Conservation (phyloP, 2,113 vertebrate genomes). For the Aptenodytes patagonicus region DNA sequence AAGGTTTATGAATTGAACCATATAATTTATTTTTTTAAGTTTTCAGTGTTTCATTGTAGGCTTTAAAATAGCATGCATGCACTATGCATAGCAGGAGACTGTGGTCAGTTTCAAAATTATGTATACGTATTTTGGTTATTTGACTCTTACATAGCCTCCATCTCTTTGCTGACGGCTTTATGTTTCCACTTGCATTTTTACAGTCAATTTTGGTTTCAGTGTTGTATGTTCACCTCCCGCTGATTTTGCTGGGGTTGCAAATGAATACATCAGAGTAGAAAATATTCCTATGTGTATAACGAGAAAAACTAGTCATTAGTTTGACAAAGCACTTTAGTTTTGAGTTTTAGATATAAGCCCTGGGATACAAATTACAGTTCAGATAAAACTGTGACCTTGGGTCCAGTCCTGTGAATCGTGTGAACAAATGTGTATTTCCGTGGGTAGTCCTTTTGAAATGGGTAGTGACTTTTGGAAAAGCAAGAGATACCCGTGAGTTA, state of each 20-base stretch:
- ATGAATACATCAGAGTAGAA: not conserved
- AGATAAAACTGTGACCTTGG: not conserved
- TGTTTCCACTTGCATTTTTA: constrained; percentile 2
- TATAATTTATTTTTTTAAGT: not conserved
- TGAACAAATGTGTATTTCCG: not conserved
- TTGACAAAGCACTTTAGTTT: not conserved
- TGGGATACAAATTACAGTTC: not conserved
- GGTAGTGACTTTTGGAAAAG: not conserved
- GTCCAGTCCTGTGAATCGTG: not conserved
- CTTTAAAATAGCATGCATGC: not conserved
- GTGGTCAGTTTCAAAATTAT: not conserved
- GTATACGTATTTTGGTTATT: not conserved
- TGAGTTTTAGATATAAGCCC: not conserved
- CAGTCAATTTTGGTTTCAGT: not conserved
- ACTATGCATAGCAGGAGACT: not conserved
- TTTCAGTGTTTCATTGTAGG: not conserved
- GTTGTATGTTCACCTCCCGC: not conserved
- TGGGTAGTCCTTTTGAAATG: not conserved
- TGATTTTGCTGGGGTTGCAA: not conserved
- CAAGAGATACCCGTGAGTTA: not conserved
- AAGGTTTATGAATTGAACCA: not conserved
- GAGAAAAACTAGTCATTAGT: not conserved
- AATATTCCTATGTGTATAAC: not conserved
- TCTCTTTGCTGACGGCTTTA: not conserved
- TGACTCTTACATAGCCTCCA: not conserved